Conservation (phyloP, 2,113 vertebrate genomes). For the Jacana jacana region DNA sequence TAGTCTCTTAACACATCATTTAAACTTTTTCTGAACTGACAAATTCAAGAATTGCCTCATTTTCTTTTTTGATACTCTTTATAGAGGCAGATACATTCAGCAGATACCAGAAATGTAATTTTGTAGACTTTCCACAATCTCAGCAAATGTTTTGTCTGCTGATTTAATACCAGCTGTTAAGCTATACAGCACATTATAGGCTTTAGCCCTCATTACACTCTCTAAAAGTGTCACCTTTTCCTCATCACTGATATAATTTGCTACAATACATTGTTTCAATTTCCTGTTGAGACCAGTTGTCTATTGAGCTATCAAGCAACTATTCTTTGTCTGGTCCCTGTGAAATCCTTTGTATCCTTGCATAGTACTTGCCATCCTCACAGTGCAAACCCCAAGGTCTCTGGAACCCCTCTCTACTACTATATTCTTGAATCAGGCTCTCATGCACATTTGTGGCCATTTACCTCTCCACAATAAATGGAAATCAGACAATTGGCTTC, state of each 20-base stretch:
- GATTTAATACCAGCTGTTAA: conserved; percentile 47
- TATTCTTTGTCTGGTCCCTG: background rate
- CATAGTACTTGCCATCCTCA: background rate
- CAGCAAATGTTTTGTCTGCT: conserved; percentile 51
- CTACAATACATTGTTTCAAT: background rate
- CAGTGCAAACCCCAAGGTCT: background rate
- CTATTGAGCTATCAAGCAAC: background rate
- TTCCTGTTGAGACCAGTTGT: background rate
- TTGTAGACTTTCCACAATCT: conserved; percentile 26
- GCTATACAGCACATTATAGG: background rate
- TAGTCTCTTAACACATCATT: conserved; percentile 7
- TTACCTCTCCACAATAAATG: background rate
- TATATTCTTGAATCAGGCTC: background rate
- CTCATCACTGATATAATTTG: background rate
- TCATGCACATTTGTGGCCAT: fast-evolving
- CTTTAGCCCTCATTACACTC: conserved; percentile 27
- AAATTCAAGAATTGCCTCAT: conserved; percentile 9
- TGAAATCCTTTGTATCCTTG: background rate
- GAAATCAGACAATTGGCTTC: background rate
- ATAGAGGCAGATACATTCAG: background rate
- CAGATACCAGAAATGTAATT: conserved; percentile 23
- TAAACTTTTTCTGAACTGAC: background rate
- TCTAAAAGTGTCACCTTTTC: background rate
- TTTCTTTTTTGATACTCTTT: background rate
- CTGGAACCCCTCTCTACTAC: background rate